phyloP scores from a whole-genome alignment of 1,140 invertebrate genomes.

The Drosophila leontia region DNA sequence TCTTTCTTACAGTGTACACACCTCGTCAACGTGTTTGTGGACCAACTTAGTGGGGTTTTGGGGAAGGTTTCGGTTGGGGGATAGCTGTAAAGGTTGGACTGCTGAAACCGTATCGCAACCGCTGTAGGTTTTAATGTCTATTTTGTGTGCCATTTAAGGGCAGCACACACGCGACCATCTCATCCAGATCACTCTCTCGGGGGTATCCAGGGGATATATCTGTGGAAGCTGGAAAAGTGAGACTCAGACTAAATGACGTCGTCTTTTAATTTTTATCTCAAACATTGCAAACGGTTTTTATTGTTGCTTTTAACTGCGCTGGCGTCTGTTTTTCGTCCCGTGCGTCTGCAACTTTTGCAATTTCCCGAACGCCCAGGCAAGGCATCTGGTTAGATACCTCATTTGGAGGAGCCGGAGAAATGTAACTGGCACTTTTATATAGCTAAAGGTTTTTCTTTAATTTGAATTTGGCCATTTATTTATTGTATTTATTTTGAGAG shows the following conservation, averaged over 20 bases:
- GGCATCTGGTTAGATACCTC: slow-evolving; percentile 65
- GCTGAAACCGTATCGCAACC: slow-evolving; percentile 41
- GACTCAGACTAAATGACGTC: slow-evolving; percentile 70
- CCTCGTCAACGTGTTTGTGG: slow-evolving; percentile 50
- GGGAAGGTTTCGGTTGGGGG: neutral
- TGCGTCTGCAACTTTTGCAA: slow-evolving; percentile 66
- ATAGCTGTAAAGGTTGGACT: neutral
- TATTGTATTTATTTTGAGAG: slow-evolving; percentile 44
- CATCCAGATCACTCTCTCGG: slow-evolving; percentile 25
- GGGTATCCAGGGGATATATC: slow-evolving; percentile 6
- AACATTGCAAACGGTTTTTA: slow-evolving; percentile 83
- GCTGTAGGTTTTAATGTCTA: slow-evolving; percentile 74
- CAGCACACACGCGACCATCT: slow-evolving; percentile 70
- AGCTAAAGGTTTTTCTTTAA: slow-evolving; percentile 57
- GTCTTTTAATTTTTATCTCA: slow-evolving; percentile 84
- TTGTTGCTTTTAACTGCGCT: slow-evolving; percentile 81
- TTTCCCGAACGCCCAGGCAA: slow-evolving; percentile 64
- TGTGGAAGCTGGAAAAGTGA: slow-evolving; percentile 8
- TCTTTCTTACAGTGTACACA: slow-evolving; percentile 12
- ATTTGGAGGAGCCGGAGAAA: slow-evolving; percentile 25
- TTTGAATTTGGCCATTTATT: slow-evolving; percentile 72
- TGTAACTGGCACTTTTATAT: slow-evolving; percentile 37
- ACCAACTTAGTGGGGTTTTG: slow-evolving; percentile 25
- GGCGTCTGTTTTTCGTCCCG: slow-evolving; percentile 60
- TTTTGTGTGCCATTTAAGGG: slow-evolving; percentile 77